Evolutionary conservation across 1,140 invertebrate genomes (phyloP).

Genomic region (Conopomorpha cramerella): DNA sequence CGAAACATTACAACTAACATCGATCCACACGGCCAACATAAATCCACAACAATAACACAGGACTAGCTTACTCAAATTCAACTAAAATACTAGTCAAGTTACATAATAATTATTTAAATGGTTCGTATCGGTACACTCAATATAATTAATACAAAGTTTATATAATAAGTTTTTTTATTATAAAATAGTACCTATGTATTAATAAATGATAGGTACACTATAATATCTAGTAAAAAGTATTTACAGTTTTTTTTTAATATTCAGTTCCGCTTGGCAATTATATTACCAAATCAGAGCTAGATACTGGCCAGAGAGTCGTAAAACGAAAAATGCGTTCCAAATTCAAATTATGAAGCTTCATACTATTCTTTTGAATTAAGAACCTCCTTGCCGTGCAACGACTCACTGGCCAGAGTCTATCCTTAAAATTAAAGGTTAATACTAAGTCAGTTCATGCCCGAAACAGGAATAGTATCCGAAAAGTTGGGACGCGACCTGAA

Average conservation of each 20-base stretch:
- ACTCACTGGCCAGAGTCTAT: too few relatives aligned
- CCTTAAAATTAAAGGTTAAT: too few relatives aligned
- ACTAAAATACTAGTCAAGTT: constrained; percentile 51
- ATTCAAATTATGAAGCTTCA: too few relatives aligned
- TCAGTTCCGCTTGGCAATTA: neutral
- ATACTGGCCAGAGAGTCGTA: too few relatives aligned
- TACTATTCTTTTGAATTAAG: too few relatives aligned
- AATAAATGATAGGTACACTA: constrained; percentile 16
- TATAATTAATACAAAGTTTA: constrained; percentile 21
- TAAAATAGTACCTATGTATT: constrained; percentile 20
- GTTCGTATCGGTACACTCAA: constrained; percentile 29
- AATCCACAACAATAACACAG: constrained; percentile 52
- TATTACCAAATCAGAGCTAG: neutral
- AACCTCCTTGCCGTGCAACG: too few relatives aligned
- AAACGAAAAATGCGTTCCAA: too few relatives aligned
- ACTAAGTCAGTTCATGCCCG: too few relatives aligned
- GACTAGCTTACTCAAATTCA: constrained; percentile 59
- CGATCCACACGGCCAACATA: constrained; percentile 47
- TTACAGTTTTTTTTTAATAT: constrained; percentile 10
- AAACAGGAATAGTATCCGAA: too few relatives aligned
- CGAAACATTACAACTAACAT: too few relatives aligned
- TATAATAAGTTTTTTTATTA: too few relatives aligned
- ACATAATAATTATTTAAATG: constrained; percentile 25
- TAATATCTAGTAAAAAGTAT: constrained; percentile 9
- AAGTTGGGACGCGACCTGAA: too few relatives aligned